phyloP scores from a whole-genome alignment of 2,113 vertebrate genomes.

The Pedetes capensis region DNA sequence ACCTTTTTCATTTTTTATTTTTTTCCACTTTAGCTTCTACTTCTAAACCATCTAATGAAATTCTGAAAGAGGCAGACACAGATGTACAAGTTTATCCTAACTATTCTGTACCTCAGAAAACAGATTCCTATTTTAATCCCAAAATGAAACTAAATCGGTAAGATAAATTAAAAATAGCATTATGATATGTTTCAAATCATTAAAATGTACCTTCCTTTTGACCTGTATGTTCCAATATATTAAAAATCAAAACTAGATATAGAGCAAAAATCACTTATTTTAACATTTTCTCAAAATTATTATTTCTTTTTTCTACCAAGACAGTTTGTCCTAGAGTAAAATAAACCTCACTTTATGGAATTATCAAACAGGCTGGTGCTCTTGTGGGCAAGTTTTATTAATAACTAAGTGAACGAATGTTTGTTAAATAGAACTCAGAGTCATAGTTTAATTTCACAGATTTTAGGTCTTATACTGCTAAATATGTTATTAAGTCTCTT shows the following conservation, averaged over 20 bases:
- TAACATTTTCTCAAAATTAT: constrained; percentile 36
- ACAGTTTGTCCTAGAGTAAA: constrained; percentile 15
- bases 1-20: constrained; percentile 11
- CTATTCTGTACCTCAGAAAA: constrained; percentile 93
- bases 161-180: constrained; percentile 62
- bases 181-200: not conserved
- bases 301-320: constrained; percentile 27
- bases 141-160: constrained; percentile 99
- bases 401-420: constrained; percentile 20
- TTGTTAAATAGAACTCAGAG: constrained; percentile 4
- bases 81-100: constrained; percentile 96
- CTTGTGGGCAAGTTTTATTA: constrained; percentile 18
- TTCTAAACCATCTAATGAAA: constrained; percentile 84
- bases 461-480: not conserved
- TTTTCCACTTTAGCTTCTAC: constrained; percentile 72
- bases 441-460: constrained; percentile 48
- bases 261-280: constrained; percentile 26
- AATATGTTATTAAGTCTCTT: constrained; percentile 4
- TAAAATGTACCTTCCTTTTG: not conserved
- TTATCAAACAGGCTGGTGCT: not conserved
- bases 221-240: not conserved
- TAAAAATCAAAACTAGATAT: constrained; percentile 27
- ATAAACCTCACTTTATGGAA: not conserved
- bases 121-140: constrained; percentile 97
- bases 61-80: constrained; percentile 94